Conservation (phyloP, 2,888 invertebrate genomes). For the Laspeyria flexula region DNA sequence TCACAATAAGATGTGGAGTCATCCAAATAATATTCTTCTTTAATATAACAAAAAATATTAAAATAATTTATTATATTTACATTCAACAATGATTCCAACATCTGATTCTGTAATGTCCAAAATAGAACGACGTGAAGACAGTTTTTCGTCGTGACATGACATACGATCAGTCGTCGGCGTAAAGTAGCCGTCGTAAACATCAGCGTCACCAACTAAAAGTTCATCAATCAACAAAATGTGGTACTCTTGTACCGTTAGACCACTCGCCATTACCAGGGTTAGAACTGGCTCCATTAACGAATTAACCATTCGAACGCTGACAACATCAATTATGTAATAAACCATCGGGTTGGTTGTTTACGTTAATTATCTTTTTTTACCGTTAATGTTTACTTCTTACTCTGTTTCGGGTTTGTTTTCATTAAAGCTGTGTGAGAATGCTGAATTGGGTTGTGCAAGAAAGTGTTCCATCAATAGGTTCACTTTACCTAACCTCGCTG, state of each 20-base stretch:
- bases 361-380: slow-evolving; percentile 50
- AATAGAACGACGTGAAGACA: slow-evolving; percentile 18
- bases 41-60: too few relatives aligned
- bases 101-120: slow-evolving; percentile 13
- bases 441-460: too few relatives aligned
- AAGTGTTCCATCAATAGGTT: too few relatives aligned
- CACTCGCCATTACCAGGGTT: slow-evolving; percentile 48
- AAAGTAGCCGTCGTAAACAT: slow-evolving; percentile 31
- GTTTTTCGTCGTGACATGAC: slow-evolving; percentile 33
- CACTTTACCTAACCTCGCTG: too few relatives aligned
- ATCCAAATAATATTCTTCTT: too few relatives aligned
- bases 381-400: slow-evolving; percentile 43
- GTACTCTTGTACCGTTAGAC: slow-evolving; percentile 51
- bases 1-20: too few relatives aligned
- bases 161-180: too few relatives aligned
- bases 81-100: neutral
- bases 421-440: too few relatives aligned
- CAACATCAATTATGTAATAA: slow-evolving; percentile 53
- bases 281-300: slow-evolving; percentile 54
- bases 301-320: slow-evolving; percentile 50
- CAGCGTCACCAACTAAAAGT: slow-evolving; percentile 42
- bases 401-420: too few relatives aligned
- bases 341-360: slow-evolving; percentile 41
- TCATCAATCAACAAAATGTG: slow-evolving; percentile 48
- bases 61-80: too few relatives aligned